phyloP scores from a whole-genome alignment of 1,140 invertebrate genomes.

The Dreissena rostriformis region DNA sequence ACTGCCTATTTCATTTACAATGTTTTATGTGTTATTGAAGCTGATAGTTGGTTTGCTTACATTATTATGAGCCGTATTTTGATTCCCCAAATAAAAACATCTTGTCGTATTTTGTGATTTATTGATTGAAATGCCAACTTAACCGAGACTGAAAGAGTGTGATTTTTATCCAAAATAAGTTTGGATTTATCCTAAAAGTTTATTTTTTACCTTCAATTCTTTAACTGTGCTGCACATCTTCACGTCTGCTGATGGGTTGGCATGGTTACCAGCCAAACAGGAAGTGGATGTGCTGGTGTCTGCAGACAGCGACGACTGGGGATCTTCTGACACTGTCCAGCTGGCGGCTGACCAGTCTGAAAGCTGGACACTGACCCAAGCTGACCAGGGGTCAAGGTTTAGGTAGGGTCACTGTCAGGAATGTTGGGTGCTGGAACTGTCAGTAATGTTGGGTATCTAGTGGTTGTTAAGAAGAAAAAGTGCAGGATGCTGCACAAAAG shows the following conservation, averaged over 20 bases:
- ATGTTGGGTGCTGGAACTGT: background rate
- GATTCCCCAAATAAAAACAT: too few relatives aligned
- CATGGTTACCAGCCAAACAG: conserved; percentile 20
- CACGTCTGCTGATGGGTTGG: conserved; percentile 11
- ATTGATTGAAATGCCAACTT: too few relatives aligned
- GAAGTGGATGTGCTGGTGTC: conserved; percentile 40
- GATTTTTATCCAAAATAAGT: too few relatives aligned
- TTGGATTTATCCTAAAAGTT: too few relatives aligned
- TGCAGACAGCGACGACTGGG: conserved; percentile 43
- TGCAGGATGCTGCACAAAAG: background rate
- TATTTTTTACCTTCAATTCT: background rate
- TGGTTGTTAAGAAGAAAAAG: background rate
- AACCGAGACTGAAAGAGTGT: too few relatives aligned
- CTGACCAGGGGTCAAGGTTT: conserved; percentile 47
- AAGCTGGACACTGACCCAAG: conserved; percentile 31
- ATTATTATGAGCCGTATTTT: too few relatives aligned
- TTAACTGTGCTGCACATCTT: conserved; percentile 34
- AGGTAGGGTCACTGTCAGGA: conserved; percentile 17
- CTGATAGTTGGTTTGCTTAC: too few relatives aligned
- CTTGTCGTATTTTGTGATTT: too few relatives aligned
- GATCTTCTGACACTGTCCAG: conserved; percentile 41
- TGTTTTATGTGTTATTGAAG: too few relatives aligned
- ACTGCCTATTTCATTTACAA: too few relatives aligned
- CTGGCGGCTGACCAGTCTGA: background rate
- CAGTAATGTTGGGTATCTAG: background rate